Conservation (phyloP, 2,888 invertebrate species). For the Ellobium chinense region DNA sequence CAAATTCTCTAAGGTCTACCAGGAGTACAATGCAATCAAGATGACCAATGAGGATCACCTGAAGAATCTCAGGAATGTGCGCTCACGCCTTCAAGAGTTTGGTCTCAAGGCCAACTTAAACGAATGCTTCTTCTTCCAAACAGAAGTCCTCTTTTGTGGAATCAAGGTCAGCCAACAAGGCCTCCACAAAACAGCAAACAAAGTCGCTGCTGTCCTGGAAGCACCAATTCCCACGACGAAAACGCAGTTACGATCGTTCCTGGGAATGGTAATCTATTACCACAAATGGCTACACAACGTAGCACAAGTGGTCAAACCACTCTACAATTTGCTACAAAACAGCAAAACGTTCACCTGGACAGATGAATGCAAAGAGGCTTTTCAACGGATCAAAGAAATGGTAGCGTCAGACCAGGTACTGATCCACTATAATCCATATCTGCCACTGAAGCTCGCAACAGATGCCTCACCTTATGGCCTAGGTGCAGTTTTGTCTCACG, state of each 20-base stretch:
- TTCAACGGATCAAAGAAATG: slow-evolving; percentile 53
- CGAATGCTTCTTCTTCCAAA: neutral
- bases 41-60: slow-evolving; percentile 54
- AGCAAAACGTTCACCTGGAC: slow-evolving; percentile 53
- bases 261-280: slow-evolving; percentile 48
- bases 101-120: neutral
- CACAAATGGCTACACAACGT: neutral
- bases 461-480: slow-evolving; percentile 75
- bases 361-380: slow-evolving; percentile 39
- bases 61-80: neutral
- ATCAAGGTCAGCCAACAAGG: slow-evolving; percentile 30
- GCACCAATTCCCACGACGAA: slow-evolving; percentile 60
- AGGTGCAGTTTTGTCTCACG: slow-evolving; percentile 57
- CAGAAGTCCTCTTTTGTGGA: slow-evolving; percentile 32
- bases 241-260: slow-evolving; percentile 50
- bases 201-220: slow-evolving; percentile 57
- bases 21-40: slow-evolving; percentile 48
- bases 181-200: slow-evolving; percentile 52
- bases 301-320: slow-evolving; percentile 14
- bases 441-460: slow-evolving; percentile 67
- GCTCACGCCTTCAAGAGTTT: neutral
- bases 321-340: slow-evolving; percentile 46
- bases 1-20: slow-evolving; percentile 48
- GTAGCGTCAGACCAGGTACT: slow-evolving; percentile 56
- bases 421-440: slow-evolving; percentile 58